Percentiles rank a stretch among this genome's conserved stretches.
phyloP scores from a whole-genome alignment of 2,888 invertebrate genomes.

The Panopea generosa region DNA sequence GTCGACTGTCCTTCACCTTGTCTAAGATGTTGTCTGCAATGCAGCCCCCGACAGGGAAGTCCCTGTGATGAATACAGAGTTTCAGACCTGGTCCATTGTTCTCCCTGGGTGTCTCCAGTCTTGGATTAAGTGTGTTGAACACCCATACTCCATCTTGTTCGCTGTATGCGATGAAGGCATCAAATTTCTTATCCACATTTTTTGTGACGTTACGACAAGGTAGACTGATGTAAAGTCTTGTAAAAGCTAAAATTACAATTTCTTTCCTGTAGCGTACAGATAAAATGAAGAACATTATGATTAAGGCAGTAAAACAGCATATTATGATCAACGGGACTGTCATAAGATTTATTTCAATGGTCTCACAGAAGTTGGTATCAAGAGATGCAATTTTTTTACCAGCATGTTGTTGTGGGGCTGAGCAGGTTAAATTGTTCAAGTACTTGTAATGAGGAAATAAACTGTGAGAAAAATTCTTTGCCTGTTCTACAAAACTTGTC shows the following conservation, averaged over 20 bases:
- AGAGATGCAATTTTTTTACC: constrained; percentile 54
- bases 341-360: constrained; percentile 30
- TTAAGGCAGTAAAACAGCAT: constrained; percentile 34
- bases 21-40: constrained; percentile 95
- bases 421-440: constrained; percentile 59
- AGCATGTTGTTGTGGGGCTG: constrained; percentile 42
- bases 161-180: constrained; percentile 96
- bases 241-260: constrained; percentile 68
- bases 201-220: constrained; percentile 54
- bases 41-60: constrained; percentile 79
- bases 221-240: constrained; percentile 59
- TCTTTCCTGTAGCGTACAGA: too few relatives aligned
- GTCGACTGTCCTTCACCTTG: constrained; percentile 93
- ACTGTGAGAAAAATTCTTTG: constrained; percentile 28
- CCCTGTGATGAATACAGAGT: constrained; percentile 71
- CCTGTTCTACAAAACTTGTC: constrained; percentile 39
- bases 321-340: constrained; percentile 58
- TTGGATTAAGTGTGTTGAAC: constrained; percentile 92
- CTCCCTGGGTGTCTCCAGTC: constrained; percentile 88
- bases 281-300: too few relatives aligned
- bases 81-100: constrained; percentile 90
- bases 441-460: constrained; percentile 50
- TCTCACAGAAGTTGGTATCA: constrained; percentile 52
- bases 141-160: constrained; percentile 92
- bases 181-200: constrained; percentile 87